These are phyloP conservation scores for Phasia obesa DNA, from an alignment of 2,888 invertebrate species.

Conservation along the genomic window DNA sequence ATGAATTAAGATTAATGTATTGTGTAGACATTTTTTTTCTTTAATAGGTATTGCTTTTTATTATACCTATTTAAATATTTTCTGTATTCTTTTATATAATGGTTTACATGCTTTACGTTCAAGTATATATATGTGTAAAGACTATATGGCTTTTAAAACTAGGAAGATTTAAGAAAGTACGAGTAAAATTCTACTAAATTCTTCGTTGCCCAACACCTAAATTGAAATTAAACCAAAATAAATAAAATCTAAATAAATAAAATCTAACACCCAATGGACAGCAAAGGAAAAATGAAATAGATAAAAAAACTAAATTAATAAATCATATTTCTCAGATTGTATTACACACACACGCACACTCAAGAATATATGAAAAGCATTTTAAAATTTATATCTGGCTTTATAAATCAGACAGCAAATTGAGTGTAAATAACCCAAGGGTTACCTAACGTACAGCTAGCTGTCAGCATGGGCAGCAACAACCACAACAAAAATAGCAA, in stretches of 20 bases:
- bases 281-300: neutral
- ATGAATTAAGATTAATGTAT: no score
- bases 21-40: no score
- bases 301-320: conserved; percentile 22
- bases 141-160: no score
- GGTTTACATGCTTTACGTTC: no score
- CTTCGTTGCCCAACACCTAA: neutral
- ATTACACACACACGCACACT: neutral
- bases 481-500: conserved; percentile 15
- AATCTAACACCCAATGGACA: neutral
- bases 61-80: no score
- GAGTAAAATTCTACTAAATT: neutral
- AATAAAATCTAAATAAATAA: neutral
- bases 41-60: no score
- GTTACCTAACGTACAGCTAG: conserved; percentile 26
- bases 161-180: no score
- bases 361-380: neutral
- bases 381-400: conserved; percentile 50
- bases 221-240: neutral
- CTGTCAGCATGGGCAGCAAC: neutral
- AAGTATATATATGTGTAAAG: no score
- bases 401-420: conserved; percentile 48
- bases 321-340: conserved; percentile 17
- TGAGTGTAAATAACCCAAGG: conserved; percentile 54
- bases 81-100: no score